Evolutionary conservation across 1,140 invertebrate species (phyloP).

Genomic region (Drosophila ercepeae): DNA sequence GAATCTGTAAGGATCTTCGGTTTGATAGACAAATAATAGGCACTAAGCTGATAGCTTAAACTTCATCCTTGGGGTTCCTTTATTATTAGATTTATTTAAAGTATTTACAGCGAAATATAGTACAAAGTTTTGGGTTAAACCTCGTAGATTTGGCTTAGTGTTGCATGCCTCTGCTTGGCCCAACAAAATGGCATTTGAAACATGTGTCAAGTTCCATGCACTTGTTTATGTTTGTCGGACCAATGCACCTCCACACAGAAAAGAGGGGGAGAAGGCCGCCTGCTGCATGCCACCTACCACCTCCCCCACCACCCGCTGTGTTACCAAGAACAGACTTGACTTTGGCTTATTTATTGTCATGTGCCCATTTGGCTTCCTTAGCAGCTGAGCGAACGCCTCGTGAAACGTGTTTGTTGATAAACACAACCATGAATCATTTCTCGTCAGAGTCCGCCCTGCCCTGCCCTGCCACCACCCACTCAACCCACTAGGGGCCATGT

Average conservation of each 20-base stretch:
- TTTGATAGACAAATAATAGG: too few species aligned
- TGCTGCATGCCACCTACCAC: not conserved
- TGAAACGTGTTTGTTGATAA: conserved; percentile 81
- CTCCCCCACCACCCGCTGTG: not conserved
- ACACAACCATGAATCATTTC: conserved; percentile 79
- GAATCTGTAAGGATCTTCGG: too few species aligned
- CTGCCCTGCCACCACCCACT: not conserved
- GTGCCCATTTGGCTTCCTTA: conserved; percentile 65
- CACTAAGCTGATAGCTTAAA: too few species aligned
- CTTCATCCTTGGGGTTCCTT: too few species aligned
- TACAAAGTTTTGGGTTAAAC: not conserved
- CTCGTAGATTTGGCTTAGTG: conserved; percentile 5
- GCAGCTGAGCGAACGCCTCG: conserved; percentile 56
- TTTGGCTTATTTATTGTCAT: conserved; percentile 68
- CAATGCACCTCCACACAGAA: conserved; percentile 3
- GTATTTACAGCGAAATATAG: too few species aligned
- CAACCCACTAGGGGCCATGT: conserved; percentile 17
- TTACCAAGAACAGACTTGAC: conserved; percentile 40
- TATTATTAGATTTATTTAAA: too few species aligned
- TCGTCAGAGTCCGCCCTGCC: conserved; percentile 46
- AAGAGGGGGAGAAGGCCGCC: not conserved
- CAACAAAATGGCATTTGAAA: conserved; percentile 68
- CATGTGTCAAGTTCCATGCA: conserved; percentile 76
- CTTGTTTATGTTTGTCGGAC: conserved; percentile 61
- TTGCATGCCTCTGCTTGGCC: conserved; percentile 24